Evolutionary conservation across 2,113 vertebrate genomes (phyloP).

Genomic region (Notarius lentiginosus): DNA sequence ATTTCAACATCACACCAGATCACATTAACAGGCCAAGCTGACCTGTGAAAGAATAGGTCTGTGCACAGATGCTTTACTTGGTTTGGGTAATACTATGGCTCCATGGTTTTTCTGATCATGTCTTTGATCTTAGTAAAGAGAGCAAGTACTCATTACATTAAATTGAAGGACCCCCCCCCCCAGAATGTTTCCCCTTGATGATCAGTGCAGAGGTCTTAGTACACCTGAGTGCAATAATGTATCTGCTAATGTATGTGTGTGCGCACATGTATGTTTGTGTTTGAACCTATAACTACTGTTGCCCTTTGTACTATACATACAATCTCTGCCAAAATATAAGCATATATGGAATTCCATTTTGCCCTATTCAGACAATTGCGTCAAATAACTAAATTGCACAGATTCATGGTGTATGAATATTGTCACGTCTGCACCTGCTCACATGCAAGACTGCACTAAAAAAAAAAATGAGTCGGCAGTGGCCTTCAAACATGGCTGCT

Average conservation of each 20-base stretch:
- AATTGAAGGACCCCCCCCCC: background rate
- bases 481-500: too few relatives aligned
- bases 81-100: background rate
- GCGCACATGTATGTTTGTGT: background rate
- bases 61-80: constrained; percentile 7
- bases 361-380: background rate
- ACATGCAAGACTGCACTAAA: too few relatives aligned
- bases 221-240: background rate
- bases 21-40: constrained; percentile 10
- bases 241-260: background rate
- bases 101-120: background rate
- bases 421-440: too few relatives aligned
- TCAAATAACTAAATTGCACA: background rate
- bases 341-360: background rate
- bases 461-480: too few relatives aligned
- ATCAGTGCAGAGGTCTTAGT: background rate
- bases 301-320: background rate
- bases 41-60: constrained; percentile 19
- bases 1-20: constrained; percentile 19
- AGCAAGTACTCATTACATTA: constrained; percentile 15
- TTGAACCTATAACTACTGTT: background rate
- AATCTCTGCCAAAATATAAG: background rate
- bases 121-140: background rate
- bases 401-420: background rate
- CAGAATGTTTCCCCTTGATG: background rate